Percentiles rank a stretch among this genome's conserved stretches.
Evolutionary conservation across 2,113 vertebrate genomes (phyloP).

Genomic region (Amphiprion percula): DNA sequence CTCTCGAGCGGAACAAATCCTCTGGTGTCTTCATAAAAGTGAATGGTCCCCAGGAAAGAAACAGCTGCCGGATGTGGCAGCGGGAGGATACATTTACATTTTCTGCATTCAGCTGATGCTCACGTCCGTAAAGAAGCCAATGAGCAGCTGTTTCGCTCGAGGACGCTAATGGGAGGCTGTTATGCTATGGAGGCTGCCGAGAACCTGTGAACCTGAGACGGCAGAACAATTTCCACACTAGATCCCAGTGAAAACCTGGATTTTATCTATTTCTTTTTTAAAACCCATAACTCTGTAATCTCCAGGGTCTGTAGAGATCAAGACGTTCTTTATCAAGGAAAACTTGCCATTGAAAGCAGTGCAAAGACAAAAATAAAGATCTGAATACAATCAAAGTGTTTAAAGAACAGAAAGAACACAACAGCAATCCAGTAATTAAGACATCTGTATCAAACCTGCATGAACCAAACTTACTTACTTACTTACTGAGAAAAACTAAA

Average conservation of each 20-base stretch:
- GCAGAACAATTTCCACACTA: neutral
- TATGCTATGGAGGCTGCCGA: neutral
- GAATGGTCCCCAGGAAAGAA: conserved; percentile 42
- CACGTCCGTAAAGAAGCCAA: neutral
- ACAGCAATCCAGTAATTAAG: neutral
- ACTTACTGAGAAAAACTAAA: too few species aligned
- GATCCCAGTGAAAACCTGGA: neutral
- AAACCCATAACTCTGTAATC: neutral
- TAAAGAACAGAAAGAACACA: neutral
- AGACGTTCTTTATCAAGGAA: neutral
- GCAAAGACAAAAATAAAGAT: conserved; percentile 18
- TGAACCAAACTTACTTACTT: too few species aligned
- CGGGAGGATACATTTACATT: conserved; percentile 34
- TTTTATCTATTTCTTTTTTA: conserved; percentile 1
- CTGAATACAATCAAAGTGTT: conserved; percentile 17
- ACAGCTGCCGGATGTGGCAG: conserved; percentile 31
- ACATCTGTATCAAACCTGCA: neutral
- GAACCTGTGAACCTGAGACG: conserved; percentile 1
- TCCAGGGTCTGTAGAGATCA: conserved; percentile 8
- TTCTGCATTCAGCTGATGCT: conserved; percentile 21
- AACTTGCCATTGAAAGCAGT: neutral
- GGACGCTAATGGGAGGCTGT: conserved; percentile 27
- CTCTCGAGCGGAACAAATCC: conserved; percentile 74
- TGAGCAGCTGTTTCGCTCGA: conserved; percentile 31
- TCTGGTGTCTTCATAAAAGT: conserved; percentile 57